These are phyloP conservation scores for Carcina quercana DNA, from an alignment of 2,888 invertebrate species.

Conservation along the genomic window DNA sequence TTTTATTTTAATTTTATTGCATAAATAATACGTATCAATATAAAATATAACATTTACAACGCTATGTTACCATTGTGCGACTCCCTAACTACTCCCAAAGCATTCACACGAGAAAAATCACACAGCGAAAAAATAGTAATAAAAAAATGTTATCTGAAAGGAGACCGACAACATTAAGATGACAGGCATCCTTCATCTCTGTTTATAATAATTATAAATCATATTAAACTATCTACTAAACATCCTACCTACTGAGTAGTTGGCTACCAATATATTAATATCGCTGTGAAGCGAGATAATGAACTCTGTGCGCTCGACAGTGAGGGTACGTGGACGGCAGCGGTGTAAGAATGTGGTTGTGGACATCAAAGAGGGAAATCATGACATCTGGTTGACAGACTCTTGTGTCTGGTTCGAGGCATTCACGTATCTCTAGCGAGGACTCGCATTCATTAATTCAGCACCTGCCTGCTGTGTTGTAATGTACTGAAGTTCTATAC, in stretches of 20 bases:
- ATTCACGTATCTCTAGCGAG: neutral
- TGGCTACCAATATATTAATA: constrained; percentile 2
- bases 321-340: constrained; percentile 1
- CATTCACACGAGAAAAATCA: constrained; percentile 3
- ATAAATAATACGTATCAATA: too few species aligned
- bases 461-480: too few species aligned
- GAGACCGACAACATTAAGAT: constrained; percentile 15
- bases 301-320: constrained; percentile 1
- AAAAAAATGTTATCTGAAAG: constrained; percentile 5
- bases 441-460: too few species aligned
- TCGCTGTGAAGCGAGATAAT: too few species aligned
- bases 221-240: constrained; percentile 23
- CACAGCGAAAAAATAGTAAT: neutral
- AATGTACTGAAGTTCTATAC: too few species aligned
- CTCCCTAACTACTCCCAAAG: neutral
- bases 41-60: too few species aligned
- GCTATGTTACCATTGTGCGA: too few species aligned
- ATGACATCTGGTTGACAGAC: constrained; percentile 37
- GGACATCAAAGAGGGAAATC: constrained; percentile 33
- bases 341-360: constrained; percentile 16
- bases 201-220: constrained; percentile 43
- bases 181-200: constrained; percentile 43
- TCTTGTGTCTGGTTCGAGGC: constrained; percentile 6
- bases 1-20: too few species aligned
- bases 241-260: constrained; percentile 11